phyloP scores from a whole-genome alignment of 2,888 invertebrate species.

The Spisula subtruncata region DNA sequence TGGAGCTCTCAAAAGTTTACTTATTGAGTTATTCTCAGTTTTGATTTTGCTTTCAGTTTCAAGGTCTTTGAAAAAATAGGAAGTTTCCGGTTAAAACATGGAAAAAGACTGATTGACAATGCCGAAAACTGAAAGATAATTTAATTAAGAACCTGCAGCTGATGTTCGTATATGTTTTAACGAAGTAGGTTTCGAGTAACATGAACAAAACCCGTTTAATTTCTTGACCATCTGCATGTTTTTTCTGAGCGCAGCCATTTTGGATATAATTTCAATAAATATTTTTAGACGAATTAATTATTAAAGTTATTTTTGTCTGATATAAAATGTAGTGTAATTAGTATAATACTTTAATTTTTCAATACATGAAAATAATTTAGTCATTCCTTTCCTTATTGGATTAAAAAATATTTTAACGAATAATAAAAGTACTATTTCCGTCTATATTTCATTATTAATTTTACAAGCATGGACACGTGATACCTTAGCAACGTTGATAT shows the following conservation, averaged over 20 bases:
- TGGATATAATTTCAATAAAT: not conserved
- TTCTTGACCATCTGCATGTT: constrained; percentile 34
- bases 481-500: constrained; percentile 58
- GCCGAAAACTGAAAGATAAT: too few species aligned
- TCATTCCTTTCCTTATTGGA: too few species aligned
- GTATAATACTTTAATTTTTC: too few species aligned
- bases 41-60: too few species aligned
- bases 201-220: constrained; percentile 21
- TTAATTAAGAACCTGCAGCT: not conserved
- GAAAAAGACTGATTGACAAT: too few species aligned
- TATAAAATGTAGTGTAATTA: too few species aligned
- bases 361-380: too few species aligned
- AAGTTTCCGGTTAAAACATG: too few species aligned
- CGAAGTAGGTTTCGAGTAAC: constrained; percentile 18
- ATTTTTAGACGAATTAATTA: constrained; percentile 30
- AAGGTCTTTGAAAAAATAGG: too few species aligned
- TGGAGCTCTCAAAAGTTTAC: too few species aligned
- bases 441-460: not conserved
- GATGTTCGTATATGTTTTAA: constrained; percentile 14
- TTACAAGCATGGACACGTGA: constrained; percentile 21
- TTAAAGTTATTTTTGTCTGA: not conserved
- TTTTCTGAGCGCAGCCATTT: constrained; percentile 51
- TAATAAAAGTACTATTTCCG: constrained; percentile 24
- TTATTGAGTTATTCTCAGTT: too few species aligned
- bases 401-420: not conserved